Base-by-base conservation (phyloP, 2,113 vertebrate genomes). In the Manacus vitellinus region DNA sequence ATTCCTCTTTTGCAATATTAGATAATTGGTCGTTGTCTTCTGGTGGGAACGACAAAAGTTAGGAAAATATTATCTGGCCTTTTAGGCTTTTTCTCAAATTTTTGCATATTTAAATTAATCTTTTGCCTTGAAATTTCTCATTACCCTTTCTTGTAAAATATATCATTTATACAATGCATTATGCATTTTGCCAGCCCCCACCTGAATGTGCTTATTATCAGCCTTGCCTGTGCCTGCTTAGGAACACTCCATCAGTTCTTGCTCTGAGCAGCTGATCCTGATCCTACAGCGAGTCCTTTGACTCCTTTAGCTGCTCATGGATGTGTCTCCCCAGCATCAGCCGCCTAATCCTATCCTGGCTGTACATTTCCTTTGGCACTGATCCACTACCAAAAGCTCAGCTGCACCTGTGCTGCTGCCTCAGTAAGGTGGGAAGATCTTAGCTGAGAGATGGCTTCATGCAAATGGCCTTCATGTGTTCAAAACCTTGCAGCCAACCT, bases 91-190 rank as follows among this genome's bases (percentile, higher is more conserved):
- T 80, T 33, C 12, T 27, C 31, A 19, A 25, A 19, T 74, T 82
- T 66, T 79, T 59, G 2, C 14, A n/a, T 85, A 81, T 85, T 93
- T 89, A 89, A 93, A 76, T 94, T 93, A 76, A 75, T 20, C 12
- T 89, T 95, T 92, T 88, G 37, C 67, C 54, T 93, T 66, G 37
- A 54, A 82, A 82, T 87, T 91, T 56, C 23, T 68, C 30, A 51
- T 77, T 81, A 77, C 7, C 23, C 13, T 82, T 85, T 91, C 43
- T 62, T 3, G 1, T 41, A 75, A 92, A 91, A 63, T 27, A 43
- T 0, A 63, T 14, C 19, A 41, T 30, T 83, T 61, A 19, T 39
- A 35, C 19, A 72, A 65, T 9, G 16, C 21, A 22, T 85, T 58
- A 58, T 19, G 37, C 22, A 31, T 81, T 95, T 94, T 80, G 19